Evolutionary conservation across 53 echinoderm and acorn worm species (phyloP).

Genomic region (Pentamera pediparva): DNA sequence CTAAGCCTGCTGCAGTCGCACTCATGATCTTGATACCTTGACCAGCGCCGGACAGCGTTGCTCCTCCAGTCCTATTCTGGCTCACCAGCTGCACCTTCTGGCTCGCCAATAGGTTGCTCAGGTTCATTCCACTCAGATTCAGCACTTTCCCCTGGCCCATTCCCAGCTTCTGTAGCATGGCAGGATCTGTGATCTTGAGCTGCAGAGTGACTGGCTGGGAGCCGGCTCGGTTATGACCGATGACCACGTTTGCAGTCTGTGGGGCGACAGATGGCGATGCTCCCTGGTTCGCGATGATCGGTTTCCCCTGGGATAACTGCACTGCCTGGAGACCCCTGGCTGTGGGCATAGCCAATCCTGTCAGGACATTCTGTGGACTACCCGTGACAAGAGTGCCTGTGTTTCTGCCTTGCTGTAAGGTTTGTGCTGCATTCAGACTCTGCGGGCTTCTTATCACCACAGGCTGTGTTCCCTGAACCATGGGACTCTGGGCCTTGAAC

Average conservation of each 20-base stretch:
- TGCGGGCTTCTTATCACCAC: not conserved
- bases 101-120: conserved; percentile 7
- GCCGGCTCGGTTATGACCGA: not conserved
- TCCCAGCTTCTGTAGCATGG: conserved; percentile 63
- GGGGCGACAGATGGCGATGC: too few relatives aligned
- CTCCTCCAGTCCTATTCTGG: not conserved
- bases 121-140: conserved; percentile 36
- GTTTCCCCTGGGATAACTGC: not conserved
- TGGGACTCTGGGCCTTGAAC: not conserved
- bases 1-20: not conserved
- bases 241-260: not conserved
- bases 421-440: not conserved
- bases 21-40: not conserved
- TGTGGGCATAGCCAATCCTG: not conserved
- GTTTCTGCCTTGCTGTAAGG: not conserved
- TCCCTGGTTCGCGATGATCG: not conserved
- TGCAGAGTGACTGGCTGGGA: conserved; percentile 75
- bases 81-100: conserved; percentile 30
- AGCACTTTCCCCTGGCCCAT: conserved; percentile 53
- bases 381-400: not conserved
- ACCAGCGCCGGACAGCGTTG: not conserved
- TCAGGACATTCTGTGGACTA: conserved; percentile 4
- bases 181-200: conserved; percentile 66
- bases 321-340: not conserved
- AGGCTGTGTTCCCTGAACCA: not conserved